Conservation (phyloP, 2,797 vertebrate species). For the Monodelphis domestica region DNA sequence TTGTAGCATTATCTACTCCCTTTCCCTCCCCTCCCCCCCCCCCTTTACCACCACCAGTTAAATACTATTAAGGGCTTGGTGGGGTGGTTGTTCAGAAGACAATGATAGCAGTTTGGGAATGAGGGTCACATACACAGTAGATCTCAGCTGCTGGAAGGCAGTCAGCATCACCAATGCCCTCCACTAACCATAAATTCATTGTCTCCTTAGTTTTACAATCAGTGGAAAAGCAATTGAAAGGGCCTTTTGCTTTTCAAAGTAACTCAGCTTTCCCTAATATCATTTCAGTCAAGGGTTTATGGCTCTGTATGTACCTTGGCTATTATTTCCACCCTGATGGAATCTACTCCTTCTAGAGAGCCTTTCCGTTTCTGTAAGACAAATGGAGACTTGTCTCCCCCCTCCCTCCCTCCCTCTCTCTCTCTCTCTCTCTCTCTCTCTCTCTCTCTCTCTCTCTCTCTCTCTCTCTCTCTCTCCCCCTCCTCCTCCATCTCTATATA, state of each 20-base stretch:
- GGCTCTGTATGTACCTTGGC: slow-evolving; percentile 3
- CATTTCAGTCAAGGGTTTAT: slow-evolving; percentile 9
- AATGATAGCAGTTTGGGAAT: background rate
- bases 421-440: background rate
- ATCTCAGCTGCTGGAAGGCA: background rate
- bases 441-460: too few relatives aligned
- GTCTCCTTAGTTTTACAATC: slow-evolving; percentile 16
- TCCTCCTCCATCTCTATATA: too few relatives aligned
- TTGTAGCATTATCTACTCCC: background rate
- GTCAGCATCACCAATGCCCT: background rate
- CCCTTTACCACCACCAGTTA: background rate
- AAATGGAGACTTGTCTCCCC: background rate
- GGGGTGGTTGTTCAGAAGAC: background rate
- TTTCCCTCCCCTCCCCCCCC: too few relatives aligned
- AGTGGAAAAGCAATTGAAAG: slow-evolving; percentile 9
- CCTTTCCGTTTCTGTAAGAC: background rate
- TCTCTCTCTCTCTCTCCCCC: too few relatives aligned
- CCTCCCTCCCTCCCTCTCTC: background rate
- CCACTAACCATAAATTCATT: background rate
- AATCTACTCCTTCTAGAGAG: slow-evolving; percentile 20
- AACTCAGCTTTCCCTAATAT: background rate
- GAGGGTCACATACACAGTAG: background rate
- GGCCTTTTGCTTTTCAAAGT: background rate
- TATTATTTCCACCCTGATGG: slow-evolving; percentile 19
- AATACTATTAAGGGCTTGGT: slow-evolving; percentile 3